These are phyloP conservation scores for Drosophila phalerata DNA, from an alignment of 2,888 invertebrate species.

Conservation along the genomic window DNA sequence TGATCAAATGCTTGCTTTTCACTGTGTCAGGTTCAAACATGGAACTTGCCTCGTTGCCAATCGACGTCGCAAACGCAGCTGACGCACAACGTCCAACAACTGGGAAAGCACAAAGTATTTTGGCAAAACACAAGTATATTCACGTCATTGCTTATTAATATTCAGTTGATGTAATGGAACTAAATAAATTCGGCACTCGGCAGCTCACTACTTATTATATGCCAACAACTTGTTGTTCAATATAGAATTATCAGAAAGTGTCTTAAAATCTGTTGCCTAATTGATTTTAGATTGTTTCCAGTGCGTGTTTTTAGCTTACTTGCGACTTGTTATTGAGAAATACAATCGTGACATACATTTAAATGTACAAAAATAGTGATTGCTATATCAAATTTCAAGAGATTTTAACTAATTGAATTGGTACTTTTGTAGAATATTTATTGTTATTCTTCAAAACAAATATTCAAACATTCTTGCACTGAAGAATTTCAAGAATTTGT, in stretches of 20 bases:
- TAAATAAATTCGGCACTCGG: conserved; percentile 42
- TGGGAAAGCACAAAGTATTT: conserved; percentile 35
- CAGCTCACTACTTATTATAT: conserved; percentile 22
- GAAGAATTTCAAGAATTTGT: not conserved
- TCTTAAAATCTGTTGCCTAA: conserved; percentile 3
- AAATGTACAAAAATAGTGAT: not conserved
- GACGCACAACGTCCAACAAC: conserved; percentile 49
- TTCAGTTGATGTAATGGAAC: conserved; percentile 74
- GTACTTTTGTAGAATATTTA: not conserved
- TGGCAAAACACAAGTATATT: conserved; percentile 36
- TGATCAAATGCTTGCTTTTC: conserved; percentile 65
- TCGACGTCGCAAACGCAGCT: conserved; percentile 18
- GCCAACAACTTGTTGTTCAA: conserved; percentile 22
- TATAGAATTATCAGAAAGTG: conserved; percentile 13
- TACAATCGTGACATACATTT: conserved; percentile 17
- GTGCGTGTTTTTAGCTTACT: conserved; percentile 9
- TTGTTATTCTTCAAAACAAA: not conserved
- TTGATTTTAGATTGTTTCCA: conserved; percentile 9
- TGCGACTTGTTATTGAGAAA: conserved; percentile 3
- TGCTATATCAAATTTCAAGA: not conserved
- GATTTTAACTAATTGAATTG: not conserved
- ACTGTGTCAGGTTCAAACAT: conserved; percentile 75
- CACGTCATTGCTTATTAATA: conserved; percentile 77
- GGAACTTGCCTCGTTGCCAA: conserved; percentile 41
- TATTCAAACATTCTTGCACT: not conserved